These are phyloP conservation scores for Glaucomys volans DNA, from an alignment of 2,113 vertebrate species.

Conservation along the genomic window DNA sequence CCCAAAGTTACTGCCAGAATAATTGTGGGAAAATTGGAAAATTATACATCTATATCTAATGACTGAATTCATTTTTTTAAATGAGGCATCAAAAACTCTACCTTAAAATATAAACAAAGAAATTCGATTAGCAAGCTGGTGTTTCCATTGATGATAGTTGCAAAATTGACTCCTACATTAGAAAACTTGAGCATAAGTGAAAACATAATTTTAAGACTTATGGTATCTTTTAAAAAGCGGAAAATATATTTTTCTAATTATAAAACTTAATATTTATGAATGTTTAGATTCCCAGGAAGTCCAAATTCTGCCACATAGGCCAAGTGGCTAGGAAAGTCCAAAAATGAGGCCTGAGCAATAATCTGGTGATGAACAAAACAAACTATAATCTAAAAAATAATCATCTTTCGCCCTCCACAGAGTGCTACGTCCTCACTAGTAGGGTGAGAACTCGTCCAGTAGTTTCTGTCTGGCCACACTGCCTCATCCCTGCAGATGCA, in stretches of 20 bases:
- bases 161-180: background rate
- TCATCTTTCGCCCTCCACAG: background rate
- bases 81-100: background rate
- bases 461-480: background rate
- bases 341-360: background rate
- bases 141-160: background rate
- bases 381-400: background rate
- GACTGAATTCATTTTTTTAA: background rate
- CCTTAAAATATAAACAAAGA: conserved; percentile 27
- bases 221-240: background rate
- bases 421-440: background rate
- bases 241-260: background rate
- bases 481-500: background rate
- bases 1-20: background rate
- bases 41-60: background rate
- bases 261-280: background rate
- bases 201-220: conserved; percentile 31
- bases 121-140: background rate
- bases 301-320: background rate
- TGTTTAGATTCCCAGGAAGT: background rate
- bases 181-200: background rate
- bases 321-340: background rate
- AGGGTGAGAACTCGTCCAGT: background rate
- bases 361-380: background rate
- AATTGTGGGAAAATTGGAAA: background rate